phyloP scores from a whole-genome alignment of 2,797 vertebrate species.

The Melanotaenia maccullochi region DNA sequence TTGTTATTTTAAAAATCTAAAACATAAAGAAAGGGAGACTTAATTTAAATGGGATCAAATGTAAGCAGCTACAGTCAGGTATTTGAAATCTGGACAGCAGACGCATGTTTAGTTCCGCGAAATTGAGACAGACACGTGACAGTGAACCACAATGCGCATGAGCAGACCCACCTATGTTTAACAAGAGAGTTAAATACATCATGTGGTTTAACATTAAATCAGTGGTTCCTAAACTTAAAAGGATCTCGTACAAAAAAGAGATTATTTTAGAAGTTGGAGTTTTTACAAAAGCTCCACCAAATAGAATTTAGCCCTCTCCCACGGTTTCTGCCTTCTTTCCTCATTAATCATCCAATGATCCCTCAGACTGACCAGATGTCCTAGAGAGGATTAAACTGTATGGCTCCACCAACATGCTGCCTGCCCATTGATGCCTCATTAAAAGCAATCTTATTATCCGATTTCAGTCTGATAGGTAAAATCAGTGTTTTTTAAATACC shows the following conservation, averaged over 20 bases:
- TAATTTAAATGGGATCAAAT: too few species aligned
- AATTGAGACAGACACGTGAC: not conserved
- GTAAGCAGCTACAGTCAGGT: too few species aligned
- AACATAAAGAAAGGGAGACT: not conserved
- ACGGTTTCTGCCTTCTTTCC: not conserved
- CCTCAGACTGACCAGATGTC: not conserved
- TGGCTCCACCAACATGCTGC: not conserved
- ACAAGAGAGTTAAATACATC: not conserved
- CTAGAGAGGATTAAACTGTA: not conserved
- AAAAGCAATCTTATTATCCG: not conserved
- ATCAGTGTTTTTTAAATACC: not conserved
- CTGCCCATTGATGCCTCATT: not conserved
- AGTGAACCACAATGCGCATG: not conserved
- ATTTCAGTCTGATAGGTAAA: not conserved
- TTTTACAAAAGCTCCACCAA: not conserved
- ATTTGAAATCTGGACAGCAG: too few species aligned
- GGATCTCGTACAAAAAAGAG: too few species aligned
- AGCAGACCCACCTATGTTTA: not conserved
- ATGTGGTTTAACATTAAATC: not conserved
- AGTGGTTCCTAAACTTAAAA: not conserved
- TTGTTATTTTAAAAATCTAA: not conserved
- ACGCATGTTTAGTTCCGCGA: not conserved
- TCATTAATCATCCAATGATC: not conserved
- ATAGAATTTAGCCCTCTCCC: not conserved
- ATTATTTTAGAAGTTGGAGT: not conserved